Evolutionary conservation across 2,888 invertebrate genomes (phyloP), one percentile per base, ranked within the genome.

Genomic region (Apamea crenata): DNA sequence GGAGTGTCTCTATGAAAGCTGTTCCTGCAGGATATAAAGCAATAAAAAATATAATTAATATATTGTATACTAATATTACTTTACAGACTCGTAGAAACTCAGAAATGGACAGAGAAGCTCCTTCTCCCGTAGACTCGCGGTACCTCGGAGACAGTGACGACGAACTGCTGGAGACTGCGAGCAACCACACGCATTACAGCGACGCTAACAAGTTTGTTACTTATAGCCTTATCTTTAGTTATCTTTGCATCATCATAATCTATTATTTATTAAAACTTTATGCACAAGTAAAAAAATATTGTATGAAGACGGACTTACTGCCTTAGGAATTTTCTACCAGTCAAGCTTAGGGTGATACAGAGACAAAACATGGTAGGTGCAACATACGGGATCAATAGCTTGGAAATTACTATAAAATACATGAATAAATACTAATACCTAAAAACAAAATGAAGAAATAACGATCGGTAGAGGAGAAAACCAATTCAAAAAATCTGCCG

Each of bases 111-210:
- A 63, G 91, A 81, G 91, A 93, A 0, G 92, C 90, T 0, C 87
- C 93, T 0, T 96, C 97, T 0, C 96, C 96, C 0, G 93, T 89
- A 1, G 96, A 95, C 83, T 95, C 96, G 2, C 90, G 94, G 4
- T 96, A 94, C 80, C 81, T 95, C 71, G 93, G 90, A 2, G 96
- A 96, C 76, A 96, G 95, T 44, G 97, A 97, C 25, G 94, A 97
- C 40, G 96, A 96, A 0, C 67, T 95, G 25, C 68, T 96, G 61
- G 96, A 96, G 53, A 96, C 96, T 0, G 95, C 94, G 25, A 97
- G 96, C 92, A 95, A 93, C 85, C 95, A 97, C 85, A 96, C 97
- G 0, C 95, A 96, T 80, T 95, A 93, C 91, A 96, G 96, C 80
- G 96, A 96, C 77, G 92, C 95, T 29, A 95, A 95, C 91, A 96